Evolutionary conservation across 2,888 invertebrate genomes (phyloP).

Genomic region (Phyllotreta striolata): DNA sequence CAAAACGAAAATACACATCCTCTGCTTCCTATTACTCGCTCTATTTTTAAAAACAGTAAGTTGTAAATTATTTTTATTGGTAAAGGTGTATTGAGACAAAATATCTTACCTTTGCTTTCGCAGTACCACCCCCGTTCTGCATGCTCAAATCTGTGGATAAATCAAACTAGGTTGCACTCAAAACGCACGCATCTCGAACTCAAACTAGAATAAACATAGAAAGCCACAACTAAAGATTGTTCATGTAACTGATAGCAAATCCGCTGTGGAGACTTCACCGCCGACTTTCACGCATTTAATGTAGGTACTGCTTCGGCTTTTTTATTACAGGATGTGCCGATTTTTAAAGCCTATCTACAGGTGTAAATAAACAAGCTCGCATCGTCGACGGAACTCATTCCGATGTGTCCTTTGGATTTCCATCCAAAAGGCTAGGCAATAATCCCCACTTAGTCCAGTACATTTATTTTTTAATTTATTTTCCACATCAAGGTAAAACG

Average conservation of each 20-base stretch:
- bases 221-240: constrained; percentile 7
- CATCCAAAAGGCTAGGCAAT: no score
- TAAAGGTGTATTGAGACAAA: background rate
- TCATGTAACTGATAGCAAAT: constrained; percentile 8
- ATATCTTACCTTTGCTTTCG: constrained; percentile 35
- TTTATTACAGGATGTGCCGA: constrained; percentile 7
- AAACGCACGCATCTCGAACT: constrained; percentile 27
- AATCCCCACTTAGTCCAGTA: no score
- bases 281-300: constrained; percentile 14
- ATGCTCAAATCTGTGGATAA: constrained; percentile 20
- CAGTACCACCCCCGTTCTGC: constrained; percentile 23
- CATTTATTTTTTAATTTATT: no score
- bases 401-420: no score
- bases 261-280: background rate
- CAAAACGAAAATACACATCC: no score
- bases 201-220: constrained; percentile 25
- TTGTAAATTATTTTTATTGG: background rate
- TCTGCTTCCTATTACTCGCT: background rate
- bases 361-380: no score
- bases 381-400: no score
- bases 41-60: background rate
- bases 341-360: background rate
- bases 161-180: constrained; percentile 16
- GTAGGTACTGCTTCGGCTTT: constrained; percentile 5
- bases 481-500: no score